A percentile compares a stretch with the other conserved stretches of the same genome.
phyloP scores from a whole-genome alignment of 2,797 vertebrate species.

The Sparus aurata region DNA sequence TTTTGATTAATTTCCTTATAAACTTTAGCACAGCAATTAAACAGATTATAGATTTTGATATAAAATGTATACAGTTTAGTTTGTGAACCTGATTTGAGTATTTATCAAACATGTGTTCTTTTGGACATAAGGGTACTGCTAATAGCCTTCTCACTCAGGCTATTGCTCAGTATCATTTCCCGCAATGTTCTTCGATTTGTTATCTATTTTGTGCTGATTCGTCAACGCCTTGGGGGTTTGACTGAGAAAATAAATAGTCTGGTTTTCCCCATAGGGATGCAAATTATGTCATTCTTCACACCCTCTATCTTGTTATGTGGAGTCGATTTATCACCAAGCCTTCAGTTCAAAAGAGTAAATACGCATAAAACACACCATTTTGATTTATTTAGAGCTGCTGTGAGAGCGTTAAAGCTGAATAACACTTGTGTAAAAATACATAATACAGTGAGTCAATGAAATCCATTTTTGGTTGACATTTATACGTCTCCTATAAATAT shows the following conservation, averaged over 20 bases:
- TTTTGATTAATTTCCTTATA: background rate
- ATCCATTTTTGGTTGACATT: constrained; percentile 5
- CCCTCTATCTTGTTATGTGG: constrained; percentile 17
- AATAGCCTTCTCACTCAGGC: background rate
- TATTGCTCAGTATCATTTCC: constrained; percentile 7
- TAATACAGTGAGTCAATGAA: background rate
- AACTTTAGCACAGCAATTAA: background rate
- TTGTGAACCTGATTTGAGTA: background rate
- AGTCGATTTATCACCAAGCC: constrained; percentile 9
- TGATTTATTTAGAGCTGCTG: constrained; percentile 3
- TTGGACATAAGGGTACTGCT: background rate
- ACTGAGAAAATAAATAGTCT: constrained; percentile 21
- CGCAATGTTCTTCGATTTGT: constrained; percentile 6
- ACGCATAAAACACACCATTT: constrained; percentile 1
- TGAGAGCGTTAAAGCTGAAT: background rate
- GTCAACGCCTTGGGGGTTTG: constrained; percentile 12
- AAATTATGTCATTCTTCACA: constrained; percentile 10
- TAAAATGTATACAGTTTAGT: background rate
- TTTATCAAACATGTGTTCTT: background rate
- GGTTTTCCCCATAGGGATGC: constrained; percentile 10
- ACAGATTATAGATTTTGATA: background rate
- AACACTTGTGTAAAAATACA: background rate
- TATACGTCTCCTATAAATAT: background rate
- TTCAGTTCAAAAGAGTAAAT: constrained; percentile 28
- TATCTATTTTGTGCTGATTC: constrained; percentile 32